Evolutionary conservation across 2,888 invertebrate species (phyloP).

Genomic region (Mythimna lalbum): DNA sequence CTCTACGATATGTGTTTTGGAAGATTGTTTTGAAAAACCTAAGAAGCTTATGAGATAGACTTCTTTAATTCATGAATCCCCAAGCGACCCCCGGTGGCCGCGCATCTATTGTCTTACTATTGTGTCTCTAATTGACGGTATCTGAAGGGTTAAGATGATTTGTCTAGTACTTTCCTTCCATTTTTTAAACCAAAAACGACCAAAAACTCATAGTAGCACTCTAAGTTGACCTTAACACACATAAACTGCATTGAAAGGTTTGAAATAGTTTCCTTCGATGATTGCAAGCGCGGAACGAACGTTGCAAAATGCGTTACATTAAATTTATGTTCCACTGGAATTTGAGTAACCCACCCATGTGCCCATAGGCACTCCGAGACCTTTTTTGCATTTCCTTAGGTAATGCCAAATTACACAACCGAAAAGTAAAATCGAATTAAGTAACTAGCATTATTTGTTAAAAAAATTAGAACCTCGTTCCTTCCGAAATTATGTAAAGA

Average conservation of each 20-base stretch:
- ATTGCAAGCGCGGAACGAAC: constrained; percentile 64
- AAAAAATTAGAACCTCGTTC: neutral
- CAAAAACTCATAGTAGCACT: constrained; percentile 13
- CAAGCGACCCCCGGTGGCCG: too few species aligned
- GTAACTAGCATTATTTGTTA: neutral
- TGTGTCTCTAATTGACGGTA: too few species aligned
- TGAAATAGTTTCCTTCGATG: constrained; percentile 65
- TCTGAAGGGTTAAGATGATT: too few species aligned
- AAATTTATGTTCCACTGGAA: constrained; percentile 25
- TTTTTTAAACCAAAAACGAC: neutral
- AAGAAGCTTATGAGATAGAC: neutral
- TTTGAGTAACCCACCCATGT: constrained; percentile 16
- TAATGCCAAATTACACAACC: neutral
- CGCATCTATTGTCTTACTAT: too few species aligned
- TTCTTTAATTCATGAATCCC: too few species aligned
- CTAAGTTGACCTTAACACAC: constrained; percentile 50
- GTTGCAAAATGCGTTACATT: constrained; percentile 58
- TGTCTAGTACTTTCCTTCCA: neutral
- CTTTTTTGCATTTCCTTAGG: neutral
- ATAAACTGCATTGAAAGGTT: constrained; percentile 54
- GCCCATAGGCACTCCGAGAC: neutral
- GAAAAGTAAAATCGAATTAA: neutral
- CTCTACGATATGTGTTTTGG: too few species aligned
- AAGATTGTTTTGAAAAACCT: neutral
- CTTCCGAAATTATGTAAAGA: constrained; percentile 7